phyloP scores from a whole-genome alignment of 1,140 invertebrate species.

The Drosophila nigromelanica region DNA sequence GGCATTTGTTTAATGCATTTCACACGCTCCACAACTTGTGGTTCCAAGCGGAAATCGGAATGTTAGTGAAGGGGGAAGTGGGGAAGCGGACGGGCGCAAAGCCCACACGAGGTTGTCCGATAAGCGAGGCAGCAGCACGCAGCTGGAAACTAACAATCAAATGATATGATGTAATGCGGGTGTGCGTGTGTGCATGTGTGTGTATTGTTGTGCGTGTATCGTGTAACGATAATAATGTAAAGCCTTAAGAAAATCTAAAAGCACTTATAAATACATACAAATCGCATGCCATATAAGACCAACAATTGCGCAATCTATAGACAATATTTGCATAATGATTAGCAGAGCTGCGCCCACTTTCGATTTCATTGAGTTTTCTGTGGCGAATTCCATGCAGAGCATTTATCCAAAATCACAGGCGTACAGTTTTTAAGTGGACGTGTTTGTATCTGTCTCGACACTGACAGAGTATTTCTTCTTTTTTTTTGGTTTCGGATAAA shows the following conservation, averaged over 20 bases:
- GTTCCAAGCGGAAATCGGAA: constrained; percentile 34
- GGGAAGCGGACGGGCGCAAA: background rate
- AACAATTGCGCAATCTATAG: too few relatives aligned
- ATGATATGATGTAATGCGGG: constrained; percentile 16
- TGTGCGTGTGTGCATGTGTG: background rate
- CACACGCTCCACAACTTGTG: constrained; percentile 51
- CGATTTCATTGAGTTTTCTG: constrained; percentile 43
- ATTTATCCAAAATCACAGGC: constrained; percentile 78
- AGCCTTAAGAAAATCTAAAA: background rate
- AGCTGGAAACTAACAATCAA: constrained; percentile 6
- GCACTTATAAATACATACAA: background rate
- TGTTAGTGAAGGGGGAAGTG: constrained; percentile 8
- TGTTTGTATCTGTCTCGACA: constrained; percentile 45
- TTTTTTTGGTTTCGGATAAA: constrained; percentile 54
- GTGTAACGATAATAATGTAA: background rate
- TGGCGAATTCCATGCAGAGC: constrained; percentile 49
- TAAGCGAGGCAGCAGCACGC: constrained; percentile 43
- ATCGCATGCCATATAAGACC: background rate
- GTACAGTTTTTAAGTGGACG: constrained; percentile 63
- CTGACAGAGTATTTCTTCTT: constrained; percentile 11
- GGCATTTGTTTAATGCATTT: constrained; percentile 66
- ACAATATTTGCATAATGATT: constrained; percentile 3
- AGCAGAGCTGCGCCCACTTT: constrained; percentile 28
- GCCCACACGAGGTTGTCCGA: constrained; percentile 44
- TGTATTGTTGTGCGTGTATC: background rate